Base-by-base conservation (phyloP, 1,140 invertebrate genomes). In the Lordiphosa mommai region DNA sequence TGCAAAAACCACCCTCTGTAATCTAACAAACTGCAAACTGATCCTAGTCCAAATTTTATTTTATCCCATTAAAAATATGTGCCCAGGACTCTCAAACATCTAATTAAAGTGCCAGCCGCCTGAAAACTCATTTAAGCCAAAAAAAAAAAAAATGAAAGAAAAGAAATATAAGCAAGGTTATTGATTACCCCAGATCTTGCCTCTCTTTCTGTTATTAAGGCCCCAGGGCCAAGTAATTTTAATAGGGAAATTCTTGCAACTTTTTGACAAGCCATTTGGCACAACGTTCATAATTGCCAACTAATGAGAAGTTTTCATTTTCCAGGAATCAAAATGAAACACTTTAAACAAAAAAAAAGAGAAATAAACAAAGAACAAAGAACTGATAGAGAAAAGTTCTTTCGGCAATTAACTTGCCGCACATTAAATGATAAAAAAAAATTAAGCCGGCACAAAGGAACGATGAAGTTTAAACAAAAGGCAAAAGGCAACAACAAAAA, bases 371-470 rank as follows among this genome's bases (percentile, higher is more conserved):
- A 7, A 38, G 36, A 33, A 33, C 12, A 10, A 10, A 17, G 36
- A 7, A 27, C 16, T 38, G 36, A 16, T 49, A 65, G 46, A 41
- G 41, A 23, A 57, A 71, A 72, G 56, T 80, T 80, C 53, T 70
- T 69, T 53, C 10, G 65, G 61, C 66, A 80, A 80, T 80, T 80
- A 73, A 80, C 74, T 73, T 72, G 66, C 59, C 56, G 65, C 59
- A 69, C 69, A 70, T 73, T 70, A 63, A 74, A 80, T 80, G 66
- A 73, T 80, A 73, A 73, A 67, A 67, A 55, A 10, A 61, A 38
- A 52, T 23, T 30, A 10, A 40, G n/a, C 14, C 36, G 20, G 34
- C 43, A 32, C 34, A 65, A 61, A 49, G 32, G 34, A 36, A 53
- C 61, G 49, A 53, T 73, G 38, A 72, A 72, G 55, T 77, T 72